Conservation (phyloP, 2,113 vertebrate species). For the Grammomys surdaster region DNA sequence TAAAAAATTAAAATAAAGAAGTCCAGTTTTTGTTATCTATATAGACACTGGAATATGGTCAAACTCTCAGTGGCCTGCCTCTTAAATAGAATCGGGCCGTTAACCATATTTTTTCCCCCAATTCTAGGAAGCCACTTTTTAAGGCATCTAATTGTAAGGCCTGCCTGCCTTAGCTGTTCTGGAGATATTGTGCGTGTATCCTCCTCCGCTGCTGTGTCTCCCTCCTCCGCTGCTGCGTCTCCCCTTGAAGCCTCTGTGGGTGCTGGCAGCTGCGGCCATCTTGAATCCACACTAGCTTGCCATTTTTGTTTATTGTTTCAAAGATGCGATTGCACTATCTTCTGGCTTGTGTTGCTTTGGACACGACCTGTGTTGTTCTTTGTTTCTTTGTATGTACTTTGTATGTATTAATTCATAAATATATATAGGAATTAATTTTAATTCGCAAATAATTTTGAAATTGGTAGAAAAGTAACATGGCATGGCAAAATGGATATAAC, state of each 20-base stretch:
- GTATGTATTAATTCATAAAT: too few species aligned
- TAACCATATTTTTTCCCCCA: not conserved
- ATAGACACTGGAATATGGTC: too few species aligned
- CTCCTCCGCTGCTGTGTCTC: not conserved
- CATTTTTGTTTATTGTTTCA: not conserved
- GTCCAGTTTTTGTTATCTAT: too few species aligned
- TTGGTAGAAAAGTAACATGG: not conserved
- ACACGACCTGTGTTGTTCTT: not conserved
- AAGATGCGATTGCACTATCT: not conserved
- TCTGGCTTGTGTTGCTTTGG: not conserved
- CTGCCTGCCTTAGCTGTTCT: not conserved
- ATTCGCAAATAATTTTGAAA: slow-evolving; percentile 39
- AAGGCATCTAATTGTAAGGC: not conserved
- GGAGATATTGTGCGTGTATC: too few species aligned
- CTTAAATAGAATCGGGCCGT: not conserved
- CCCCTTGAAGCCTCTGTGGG: not conserved
- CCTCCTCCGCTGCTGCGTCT: not conserved
- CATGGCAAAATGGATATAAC: not conserved
- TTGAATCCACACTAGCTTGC: not conserved
- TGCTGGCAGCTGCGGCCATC: not conserved
- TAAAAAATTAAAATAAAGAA: too few species aligned
- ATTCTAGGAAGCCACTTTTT: not conserved
- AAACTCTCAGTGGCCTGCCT: too few species aligned
- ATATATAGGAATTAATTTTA: not conserved
- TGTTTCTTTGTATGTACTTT: not conserved